Evolutionary conservation across 2,888 invertebrate genomes (phyloP), one percentile per base, ranked within the genome.

Genomic region (Eilema sororculum): DNA sequence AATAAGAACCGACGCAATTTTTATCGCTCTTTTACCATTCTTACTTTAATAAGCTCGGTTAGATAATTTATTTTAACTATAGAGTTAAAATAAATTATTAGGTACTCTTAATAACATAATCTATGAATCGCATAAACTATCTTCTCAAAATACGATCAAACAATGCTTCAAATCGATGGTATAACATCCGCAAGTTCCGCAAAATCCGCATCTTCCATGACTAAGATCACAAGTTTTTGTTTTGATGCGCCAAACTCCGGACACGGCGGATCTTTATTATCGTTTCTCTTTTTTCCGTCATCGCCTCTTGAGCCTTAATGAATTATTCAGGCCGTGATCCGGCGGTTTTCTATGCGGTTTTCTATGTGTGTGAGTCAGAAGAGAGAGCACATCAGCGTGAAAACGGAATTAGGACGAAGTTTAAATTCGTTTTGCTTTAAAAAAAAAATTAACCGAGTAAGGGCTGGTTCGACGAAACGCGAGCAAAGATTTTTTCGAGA

Each of bases 241-340:
- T 79, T 78, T 78, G 78, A 74, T 58, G 60, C 69, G 63, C 57
- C 65, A 73, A 74, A 72, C 73, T 80, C 70, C 71, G 70, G 72
- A 69, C 75, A 68, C 77, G 73, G 77, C 79, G 80, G 80, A 76
- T 85, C 65, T 84, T 83, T 84, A 87, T 87, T 85, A 84, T 80
- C 78, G 80, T 81, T 84, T 84, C 77, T 81, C 63, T 76, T 79
- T 78, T 80, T 75, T 75, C 81, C 82, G 84, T 86, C 86, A 85
- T 83, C 84, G 84, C 78, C 79, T 82, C 81, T 77, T 79, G 84
- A 82, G 82, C 82, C 67, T 77, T 80, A 80, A 89, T 91, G 91
- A 91, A 91, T 91, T 83, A 91, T 91, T 91, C 91, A 91, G 75
- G 60, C 28, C 84, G 84, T 82, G 86, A 85, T 83, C 84, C 79